Percentiles rank a stretch among this genome's conserved stretches.
Evolutionary conservation across 2,888 invertebrate genomes (phyloP).

Genomic region (Drosophila formosana): DNA sequence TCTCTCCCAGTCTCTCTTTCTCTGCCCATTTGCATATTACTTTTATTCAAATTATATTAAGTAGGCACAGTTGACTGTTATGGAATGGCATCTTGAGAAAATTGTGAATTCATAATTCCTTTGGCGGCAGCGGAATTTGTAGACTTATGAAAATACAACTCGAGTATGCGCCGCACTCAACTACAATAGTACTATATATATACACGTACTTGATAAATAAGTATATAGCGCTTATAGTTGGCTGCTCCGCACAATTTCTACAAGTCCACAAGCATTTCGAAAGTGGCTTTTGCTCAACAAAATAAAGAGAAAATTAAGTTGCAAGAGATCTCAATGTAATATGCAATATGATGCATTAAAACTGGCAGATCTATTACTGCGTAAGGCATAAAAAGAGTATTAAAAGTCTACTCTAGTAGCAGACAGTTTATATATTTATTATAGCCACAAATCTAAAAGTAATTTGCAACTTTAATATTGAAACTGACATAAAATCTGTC

Average conservation of each 20-base stretch:
- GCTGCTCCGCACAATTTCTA: too few species aligned
- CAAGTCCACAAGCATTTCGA: neutral
- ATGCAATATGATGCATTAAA: too few species aligned
- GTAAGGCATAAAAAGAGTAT: too few species aligned
- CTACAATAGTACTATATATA: neutral
- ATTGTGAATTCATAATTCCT: slow-evolving; percentile 53
- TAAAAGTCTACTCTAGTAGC: too few species aligned
- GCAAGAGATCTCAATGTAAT: neutral
- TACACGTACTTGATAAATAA: neutral
- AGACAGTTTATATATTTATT: too few species aligned
- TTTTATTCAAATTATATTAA: slow-evolving; percentile 73
- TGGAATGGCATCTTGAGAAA: slow-evolving; percentile 49
- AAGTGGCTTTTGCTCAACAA: neutral
- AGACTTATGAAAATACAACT: slow-evolving; percentile 7
- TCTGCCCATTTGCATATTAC: slow-evolving; percentile 62
- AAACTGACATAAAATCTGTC: too few species aligned
- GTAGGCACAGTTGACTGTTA: slow-evolving; percentile 58
- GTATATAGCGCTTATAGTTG: slow-evolving; percentile 1
- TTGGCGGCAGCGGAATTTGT: slow-evolving; percentile 22
- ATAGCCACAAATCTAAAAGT: too few species aligned
- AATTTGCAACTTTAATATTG: too few species aligned
- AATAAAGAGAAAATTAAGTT: neutral
- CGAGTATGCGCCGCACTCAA: neutral
- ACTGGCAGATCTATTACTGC: too few species aligned
- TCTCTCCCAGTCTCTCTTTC: neutral